phyloP scores from a whole-genome alignment of 1,140 invertebrate species.

The Xylocopa sonorina region DNA sequence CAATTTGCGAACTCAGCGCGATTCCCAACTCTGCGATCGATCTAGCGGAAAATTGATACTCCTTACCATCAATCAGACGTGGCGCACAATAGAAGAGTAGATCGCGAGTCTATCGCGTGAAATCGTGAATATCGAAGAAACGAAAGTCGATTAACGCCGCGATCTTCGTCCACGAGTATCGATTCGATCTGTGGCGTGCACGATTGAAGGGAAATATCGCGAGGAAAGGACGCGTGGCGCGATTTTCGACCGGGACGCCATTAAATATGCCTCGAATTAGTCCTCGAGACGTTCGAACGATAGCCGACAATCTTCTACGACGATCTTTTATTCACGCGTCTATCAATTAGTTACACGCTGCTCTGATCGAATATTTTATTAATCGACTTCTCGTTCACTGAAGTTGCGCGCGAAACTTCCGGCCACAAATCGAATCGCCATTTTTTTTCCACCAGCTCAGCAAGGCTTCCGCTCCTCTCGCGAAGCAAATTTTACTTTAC shows the following conservation, averaged over 20 bases:
- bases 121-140: constrained; percentile 7
- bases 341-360: constrained; percentile 25
- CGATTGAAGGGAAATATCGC: not conserved
- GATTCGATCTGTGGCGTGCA: no score
- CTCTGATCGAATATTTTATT: constrained; percentile 24
- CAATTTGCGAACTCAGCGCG: not conserved
- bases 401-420: constrained; percentile 10
- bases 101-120: not conserved
- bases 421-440: no score
- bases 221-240: not conserved
- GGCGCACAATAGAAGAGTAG: not conserved
- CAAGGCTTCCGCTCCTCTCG: no score
- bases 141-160: not conserved
- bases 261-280: constrained; percentile 16
- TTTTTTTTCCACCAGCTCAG: no score
- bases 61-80: not conserved
- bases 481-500: no score
- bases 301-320: constrained; percentile 8
- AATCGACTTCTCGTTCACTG: constrained; percentile 15
- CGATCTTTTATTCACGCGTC: constrained; percentile 28
- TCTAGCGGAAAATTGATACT: not conserved
- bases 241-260: constrained; percentile 13
- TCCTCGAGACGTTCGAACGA: not conserved
- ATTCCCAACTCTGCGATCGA: not conserved
- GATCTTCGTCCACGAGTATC: not conserved